Evolutionary conservation across 2,888 invertebrate species (phyloP), one percentile per base, ranked within the genome.

Genomic region (Phalera bucephala): DNA sequence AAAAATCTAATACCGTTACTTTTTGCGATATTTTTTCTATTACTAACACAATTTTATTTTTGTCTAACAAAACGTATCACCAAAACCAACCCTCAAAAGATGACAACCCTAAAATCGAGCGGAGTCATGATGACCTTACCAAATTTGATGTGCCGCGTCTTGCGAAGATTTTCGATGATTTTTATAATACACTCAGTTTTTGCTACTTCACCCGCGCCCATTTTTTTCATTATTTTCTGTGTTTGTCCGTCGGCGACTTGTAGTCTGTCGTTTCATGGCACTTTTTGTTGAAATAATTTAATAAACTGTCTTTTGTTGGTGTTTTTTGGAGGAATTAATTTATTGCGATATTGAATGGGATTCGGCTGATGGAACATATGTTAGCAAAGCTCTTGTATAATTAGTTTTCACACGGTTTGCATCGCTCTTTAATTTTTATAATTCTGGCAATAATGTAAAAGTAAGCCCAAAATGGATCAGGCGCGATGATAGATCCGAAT

Each of bases 101-200:
- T 52, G 50, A 47, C 38, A 1, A 33, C 10, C 44, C 38, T 41
- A 45, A 23, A 12, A 47, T 71, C 67, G 70, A 50, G 45, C 52
- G 52, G 41, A 73, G 72, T 87, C 87, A 88, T 58, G 77, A 75
- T 88, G 86, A 87, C 80, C 74, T 68, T 63, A 66, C 72, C 65
- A 70, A 79, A 82, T 80, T 79, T 51, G 42, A 46, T 64, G 38
- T 40, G 35, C 30, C 33, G 31, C 32, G 35, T 60, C 61, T 52
- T 39, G 46, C 46, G 31, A 46, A 51, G 56, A 54, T 62, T 63
- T 66, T 57, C 58, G 48, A 58, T 55, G 53, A 64, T 66, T 59
- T 59, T 57, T 46, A 40, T 51, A 59, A 55, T 51, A 54, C 49
- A 20, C 10, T 32, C 19, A 37, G 63, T 73, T 76, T 80, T 72